Percentiles rank a stretch among this genome's conserved stretches.
Conservation (phyloP, 2,797 vertebrate genomes). For the Microchirus variegatus region DNA sequence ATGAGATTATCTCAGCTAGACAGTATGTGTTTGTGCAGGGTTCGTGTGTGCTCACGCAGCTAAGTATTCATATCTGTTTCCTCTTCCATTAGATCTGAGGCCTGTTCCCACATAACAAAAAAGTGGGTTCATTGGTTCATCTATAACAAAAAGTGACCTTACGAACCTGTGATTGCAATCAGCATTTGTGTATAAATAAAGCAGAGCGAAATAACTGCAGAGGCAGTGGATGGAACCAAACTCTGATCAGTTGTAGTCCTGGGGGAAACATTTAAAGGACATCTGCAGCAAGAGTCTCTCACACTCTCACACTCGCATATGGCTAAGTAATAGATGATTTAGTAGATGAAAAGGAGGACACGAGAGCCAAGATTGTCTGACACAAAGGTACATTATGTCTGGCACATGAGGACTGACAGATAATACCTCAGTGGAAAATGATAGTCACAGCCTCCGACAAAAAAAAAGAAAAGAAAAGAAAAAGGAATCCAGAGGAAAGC, state of each 20-base stretch:
- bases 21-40: conserved; percentile 52
- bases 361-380: conserved; percentile 43
- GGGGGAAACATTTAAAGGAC: conserved; percentile 27
- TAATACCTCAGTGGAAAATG: conserved; percentile 43
- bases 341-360: conserved; percentile 27
- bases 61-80: conserved; percentile 62
- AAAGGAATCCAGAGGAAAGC: conserved; percentile 36
- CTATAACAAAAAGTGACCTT: conserved; percentile 25
- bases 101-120: conserved; percentile 16
- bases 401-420: conserved; percentile 24
- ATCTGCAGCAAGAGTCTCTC: conserved; percentile 30
- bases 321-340: conserved; percentile 33
- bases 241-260: conserved; percentile 16
- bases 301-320: conserved; percentile 30
- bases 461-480: conserved; percentile 33
- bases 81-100: conserved; percentile 47
- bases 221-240: conserved; percentile 19
- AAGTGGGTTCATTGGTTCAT: conserved; percentile 25
- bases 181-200: not conserved
- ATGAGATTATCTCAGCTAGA: conserved; percentile 76
- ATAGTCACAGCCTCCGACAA: conserved; percentile 23
- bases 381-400: conserved; percentile 45
- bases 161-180: conserved; percentile 24
- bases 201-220: not conserved
- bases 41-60: conserved; percentile 15